Base-by-base conservation (phyloP, 30 jellyfish, hydroid and myxozoan genomes). In the Cassiopea xamachana region DNA sequence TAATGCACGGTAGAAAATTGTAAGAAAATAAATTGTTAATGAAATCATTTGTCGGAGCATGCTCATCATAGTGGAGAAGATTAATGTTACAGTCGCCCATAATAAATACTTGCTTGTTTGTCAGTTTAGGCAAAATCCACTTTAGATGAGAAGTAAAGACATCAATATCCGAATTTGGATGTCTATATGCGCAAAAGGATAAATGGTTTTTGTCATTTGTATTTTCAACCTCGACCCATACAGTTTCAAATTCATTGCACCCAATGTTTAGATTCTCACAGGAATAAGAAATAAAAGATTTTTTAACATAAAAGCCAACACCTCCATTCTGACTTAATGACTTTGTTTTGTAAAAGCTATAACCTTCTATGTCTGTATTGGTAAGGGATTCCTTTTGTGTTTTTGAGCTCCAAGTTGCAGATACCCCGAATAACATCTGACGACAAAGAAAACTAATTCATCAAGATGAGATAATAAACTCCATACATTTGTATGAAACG, bases 281-380 rank as follows among this genome's bases (percentile, higher is more conserved):
- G 43, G 62, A 2, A 45, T 58, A 51, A 46, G 79, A 81, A 7
- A 47, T 17, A 46, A 81, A 16, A 55, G 80, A 45, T 7, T 43
- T 45, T 60, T 81, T 58, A 7, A 81, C 89, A 79, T n/a, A 79
- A n/a, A 79, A 43, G 18, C 88, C 90, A 43, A 27, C 59, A 7
- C 90, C 90, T 6, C 81, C 62, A 68, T 81, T 81, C 81, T 81
- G 90, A 81, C 81, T 81, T 14, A 18, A 27, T 50, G 81, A 61
- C 46, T 68, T 68, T 16, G 81, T 61, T 19, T 81, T 19, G 49
- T 43, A 68, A 6, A 81, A 48, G 17, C 60, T 60, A 48, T 81
- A 81, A 12, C 90, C 90, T 19, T 61, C 81, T 4, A 81, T 61
- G 60, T 81, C 73, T 61, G 19, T 39, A 60, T 61, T 81, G 62